phyloP scores from a whole-genome alignment of 2,888 invertebrate species.

The Thereva nobilitata region DNA sequence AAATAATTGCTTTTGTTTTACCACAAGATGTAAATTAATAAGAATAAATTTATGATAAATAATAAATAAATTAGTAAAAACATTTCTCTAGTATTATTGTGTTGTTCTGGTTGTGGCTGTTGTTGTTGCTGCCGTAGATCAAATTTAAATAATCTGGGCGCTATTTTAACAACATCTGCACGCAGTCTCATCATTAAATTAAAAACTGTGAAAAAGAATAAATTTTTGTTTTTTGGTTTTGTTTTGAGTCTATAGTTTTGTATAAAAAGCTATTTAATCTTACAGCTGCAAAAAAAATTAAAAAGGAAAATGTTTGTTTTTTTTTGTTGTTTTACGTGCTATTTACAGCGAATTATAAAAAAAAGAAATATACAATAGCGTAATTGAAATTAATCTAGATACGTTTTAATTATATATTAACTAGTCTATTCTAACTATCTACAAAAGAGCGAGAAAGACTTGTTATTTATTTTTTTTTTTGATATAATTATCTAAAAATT shows the following conservation, averaged over 20 bases:
- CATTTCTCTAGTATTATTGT: conserved; percentile 40
- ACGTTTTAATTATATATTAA: no score
- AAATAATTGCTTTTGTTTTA: background rate
- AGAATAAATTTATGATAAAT: conserved; percentile 12
- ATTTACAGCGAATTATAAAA: conserved; percentile 13
- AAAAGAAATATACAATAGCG: no score
- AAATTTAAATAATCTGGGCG: background rate
- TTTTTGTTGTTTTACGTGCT: background rate
- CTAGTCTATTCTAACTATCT: no score
- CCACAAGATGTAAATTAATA: conserved; percentile 19
- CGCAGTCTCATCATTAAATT: conserved; percentile 41
- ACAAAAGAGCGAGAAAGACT: no score
- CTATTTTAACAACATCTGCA: conserved; percentile 34
- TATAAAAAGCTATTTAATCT: background rate
- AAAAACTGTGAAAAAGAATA: conserved; percentile 41
- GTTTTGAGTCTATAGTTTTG: background rate
- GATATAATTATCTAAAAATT: no score
- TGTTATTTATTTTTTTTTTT: no score
- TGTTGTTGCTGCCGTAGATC: conserved; percentile 8
- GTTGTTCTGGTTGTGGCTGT: conserved; percentile 36
- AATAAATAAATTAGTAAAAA: conserved; percentile 34
- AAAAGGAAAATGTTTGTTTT: background rate
- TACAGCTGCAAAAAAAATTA: conserved; percentile 16
- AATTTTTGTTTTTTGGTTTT: conserved; percentile 1
- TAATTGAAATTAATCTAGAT: no score